Evolutionary conservation across 2,888 invertebrate genomes (phyloP), one percentile per base, ranked within the genome.

Genomic region (Protophormia terraenovae): DNA sequence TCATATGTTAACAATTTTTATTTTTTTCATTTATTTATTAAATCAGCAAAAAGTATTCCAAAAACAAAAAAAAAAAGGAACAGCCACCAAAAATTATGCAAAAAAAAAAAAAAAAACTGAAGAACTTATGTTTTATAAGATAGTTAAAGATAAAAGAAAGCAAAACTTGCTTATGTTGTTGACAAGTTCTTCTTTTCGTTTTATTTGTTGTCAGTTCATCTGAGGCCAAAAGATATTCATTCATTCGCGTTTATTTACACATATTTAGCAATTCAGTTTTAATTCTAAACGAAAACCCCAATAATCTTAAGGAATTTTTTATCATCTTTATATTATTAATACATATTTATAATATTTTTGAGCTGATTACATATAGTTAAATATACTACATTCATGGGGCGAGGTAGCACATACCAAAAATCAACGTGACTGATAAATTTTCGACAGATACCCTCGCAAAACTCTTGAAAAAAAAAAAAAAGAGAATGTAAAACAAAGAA

Each of bases 401-500:
- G 85, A 85, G 82, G 85, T 85, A 85, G 85, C 85, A 85, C 73
- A 82, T 75, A 85, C 85, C 82, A 71, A 85, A 85, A 79, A 85
- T 85, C 85, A 85, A 85, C 82, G 85, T 85, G 85, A 82, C 82
- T 85, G 85, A 85, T 82, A 85, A 85, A 82, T 85, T 85, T 85
- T 85, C n/a, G 85, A 85, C 82, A 79, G 82, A 81, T 38, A 76
- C 14, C 58, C 53, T n/a, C 16, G 47, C 8, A 47, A 24, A 8
- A n/a, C n/a, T n/a, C n/a, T n/a, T n/a, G 1, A 24, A 24, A 71
- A 22, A 41, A 58, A 16, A 58, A 55, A 69, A 64, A 83, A 73
- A 71, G 71, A 67, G 66, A 72, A 64, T 72, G 79, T 72, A 27
- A 64, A 80, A 72, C 32, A 58, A 66, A 58, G 7, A 29, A 27